A percentile compares a stretch with the other conserved stretches of the same genome.
These are phyloP conservation scores for Dasyurus viverrinus DNA, from an alignment of 2,113 vertebrate species.

Conservation along the genomic window DNA sequence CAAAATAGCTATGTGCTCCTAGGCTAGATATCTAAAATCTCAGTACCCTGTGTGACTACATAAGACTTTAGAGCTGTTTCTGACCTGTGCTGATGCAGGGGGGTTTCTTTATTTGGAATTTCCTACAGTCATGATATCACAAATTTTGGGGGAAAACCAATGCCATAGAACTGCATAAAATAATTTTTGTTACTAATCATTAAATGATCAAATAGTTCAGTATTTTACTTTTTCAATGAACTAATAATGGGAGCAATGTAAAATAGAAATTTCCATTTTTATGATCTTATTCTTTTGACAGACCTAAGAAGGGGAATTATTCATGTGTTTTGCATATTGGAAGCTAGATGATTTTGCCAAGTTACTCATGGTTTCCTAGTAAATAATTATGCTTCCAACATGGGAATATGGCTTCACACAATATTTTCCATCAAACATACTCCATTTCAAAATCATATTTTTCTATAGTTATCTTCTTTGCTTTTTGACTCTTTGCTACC, in stretches of 20 bases:
- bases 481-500: constrained; percentile 24
- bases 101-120: background rate
- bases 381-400: constrained; percentile 58
- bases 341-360: constrained; percentile 54
- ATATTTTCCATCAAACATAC: constrained; percentile 56
- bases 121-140: background rate
- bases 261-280: constrained; percentile 45
- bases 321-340: constrained; percentile 41
- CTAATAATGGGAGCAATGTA: constrained; percentile 22
- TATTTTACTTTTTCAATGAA: constrained; percentile 37
- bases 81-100: background rate
- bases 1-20: background rate
- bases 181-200: constrained; percentile 13
- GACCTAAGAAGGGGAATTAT: constrained; percentile 36
- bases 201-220: constrained; percentile 10
- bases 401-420: constrained; percentile 35
- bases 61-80: background rate
- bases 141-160: background rate
- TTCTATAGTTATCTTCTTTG: constrained; percentile 20
- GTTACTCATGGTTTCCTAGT: constrained; percentile 48
- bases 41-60: background rate
- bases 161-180: background rate
- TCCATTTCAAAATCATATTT: constrained; percentile 50
- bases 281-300: constrained; percentile 22
- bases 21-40: background rate